phyloP scores from a whole-genome alignment of 2,888 invertebrate species.

The Drosophila paranaensis region DNA sequence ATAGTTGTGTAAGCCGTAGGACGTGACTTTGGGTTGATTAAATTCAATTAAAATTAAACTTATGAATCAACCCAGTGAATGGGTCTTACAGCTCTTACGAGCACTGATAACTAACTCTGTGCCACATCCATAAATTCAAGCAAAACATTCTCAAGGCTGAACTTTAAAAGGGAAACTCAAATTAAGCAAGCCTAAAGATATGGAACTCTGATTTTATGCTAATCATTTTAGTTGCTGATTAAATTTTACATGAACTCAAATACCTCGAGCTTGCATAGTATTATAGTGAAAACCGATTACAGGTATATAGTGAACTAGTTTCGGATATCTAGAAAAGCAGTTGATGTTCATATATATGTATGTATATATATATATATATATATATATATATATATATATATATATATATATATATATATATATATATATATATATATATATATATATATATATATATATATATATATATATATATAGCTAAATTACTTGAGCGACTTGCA shows the following conservation, averaged over 20 bases:
- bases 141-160: neutral
- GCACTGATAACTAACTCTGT: constrained; percentile 12
- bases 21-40: neutral
- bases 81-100: neutral
- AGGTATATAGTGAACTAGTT: neutral
- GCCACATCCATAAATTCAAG: neutral
- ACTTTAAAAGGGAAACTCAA: neutral
- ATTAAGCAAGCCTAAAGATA: neutral
- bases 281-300: neutral
- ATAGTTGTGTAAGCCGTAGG: neutral
- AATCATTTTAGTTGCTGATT: neutral
- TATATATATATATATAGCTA: no score
- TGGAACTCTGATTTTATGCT: neutral
- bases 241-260: neutral
- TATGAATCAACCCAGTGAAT: constrained; percentile 15
- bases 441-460: no score
- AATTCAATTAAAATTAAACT: neutral
- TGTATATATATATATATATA: no score
- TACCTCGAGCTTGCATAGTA: neutral
- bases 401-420: no score
- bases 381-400: no score
- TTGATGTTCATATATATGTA: no score
- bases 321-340: neutral
- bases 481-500: no score
- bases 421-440: no score